Conservation (phyloP, 2,797 vertebrate species). For the Esox masquinongy region DNA sequence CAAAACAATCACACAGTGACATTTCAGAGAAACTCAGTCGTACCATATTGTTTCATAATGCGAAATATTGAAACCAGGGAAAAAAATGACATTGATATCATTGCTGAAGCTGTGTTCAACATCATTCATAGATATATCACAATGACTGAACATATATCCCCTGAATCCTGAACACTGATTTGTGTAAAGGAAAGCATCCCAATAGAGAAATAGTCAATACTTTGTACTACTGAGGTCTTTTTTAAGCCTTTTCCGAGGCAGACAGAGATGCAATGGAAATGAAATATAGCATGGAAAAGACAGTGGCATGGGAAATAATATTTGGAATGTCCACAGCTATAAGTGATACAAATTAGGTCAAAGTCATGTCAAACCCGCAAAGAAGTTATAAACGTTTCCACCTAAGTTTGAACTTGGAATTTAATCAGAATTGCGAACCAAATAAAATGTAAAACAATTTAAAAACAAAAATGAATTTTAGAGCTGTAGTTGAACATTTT, state of each 20-base stretch:
- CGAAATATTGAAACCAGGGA: background rate
- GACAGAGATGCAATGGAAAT: background rate
- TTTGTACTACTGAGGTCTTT: background rate
- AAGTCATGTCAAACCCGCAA: no score
- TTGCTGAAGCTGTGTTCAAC: slow-evolving; percentile 7
- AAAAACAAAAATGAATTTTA: no score
- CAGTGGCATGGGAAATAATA: background rate
- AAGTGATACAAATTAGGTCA: no score
- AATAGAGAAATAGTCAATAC: background rate
- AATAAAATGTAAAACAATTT: no score
- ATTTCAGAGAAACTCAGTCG: background rate
- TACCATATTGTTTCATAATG: background rate
- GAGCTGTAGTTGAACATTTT: no score
- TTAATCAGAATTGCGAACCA: no score
- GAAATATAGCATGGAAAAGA: background rate
- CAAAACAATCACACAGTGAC: background rate
- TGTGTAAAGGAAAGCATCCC: background rate
- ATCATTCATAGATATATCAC: slow-evolving; percentile 7
- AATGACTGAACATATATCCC: slow-evolving; percentile 4
- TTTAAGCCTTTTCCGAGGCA: background rate
- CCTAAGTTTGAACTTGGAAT: no score
- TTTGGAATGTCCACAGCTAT: no score
- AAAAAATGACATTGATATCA: background rate
- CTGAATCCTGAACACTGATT: background rate
- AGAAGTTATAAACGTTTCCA: no score